Evolutionary conservation across 2,797 vertebrate genomes (phyloP), one percentile per base, ranked within the genome.

Genomic region (Aulostomus chinensis): DNA sequence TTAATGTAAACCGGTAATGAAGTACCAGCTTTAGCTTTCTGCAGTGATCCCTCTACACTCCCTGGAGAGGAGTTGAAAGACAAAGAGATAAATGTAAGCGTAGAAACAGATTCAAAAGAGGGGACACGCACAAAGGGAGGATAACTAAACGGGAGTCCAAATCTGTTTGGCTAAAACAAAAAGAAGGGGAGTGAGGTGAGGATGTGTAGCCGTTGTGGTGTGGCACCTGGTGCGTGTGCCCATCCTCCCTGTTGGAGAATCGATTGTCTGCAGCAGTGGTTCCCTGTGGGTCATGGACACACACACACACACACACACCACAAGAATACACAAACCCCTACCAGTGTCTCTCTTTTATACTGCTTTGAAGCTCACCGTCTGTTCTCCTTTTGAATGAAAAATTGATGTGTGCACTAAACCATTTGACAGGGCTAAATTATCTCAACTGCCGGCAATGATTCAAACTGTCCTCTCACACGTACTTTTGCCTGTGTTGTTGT

Each of bases 1-100:
- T 86, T 87, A 88, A 88, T 88, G 78, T 73, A 84, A 84, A 74
- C 65, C 68, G 69, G 80, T 88, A 88, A 87, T 88, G 79, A 80
- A 78, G 68, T 46, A 73, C 64, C 78, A 75, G 72, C 75, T 80
- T 81, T 67, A 58, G 74, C 60, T 62, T 68, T 61, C 51, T 38
- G 51, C 58, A 55, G 69, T 20, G 11, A 46, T 68, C 63, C 39
- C 58, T 45, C 76, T 58, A 40, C n/a, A 1, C 53, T 63, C 74
- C 74, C 76, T 17, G 25, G 39, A 74, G 80, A 62, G 43, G 13
- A 36, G 56, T 55, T 78, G 46, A 79, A 80, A 85, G 74, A 82
- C 68, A 77, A 76, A 73, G 32, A 53, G 70, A 78, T 61, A 62
- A 70, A 62, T 52, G 43, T 30, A 49, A 64, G 35, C 3, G 32